Percentiles rank a stretch among this genome's conserved stretches.
Evolutionary conservation across 2,888 invertebrate species (phyloP).

Genomic region (Chelonus formosanus): DNA sequence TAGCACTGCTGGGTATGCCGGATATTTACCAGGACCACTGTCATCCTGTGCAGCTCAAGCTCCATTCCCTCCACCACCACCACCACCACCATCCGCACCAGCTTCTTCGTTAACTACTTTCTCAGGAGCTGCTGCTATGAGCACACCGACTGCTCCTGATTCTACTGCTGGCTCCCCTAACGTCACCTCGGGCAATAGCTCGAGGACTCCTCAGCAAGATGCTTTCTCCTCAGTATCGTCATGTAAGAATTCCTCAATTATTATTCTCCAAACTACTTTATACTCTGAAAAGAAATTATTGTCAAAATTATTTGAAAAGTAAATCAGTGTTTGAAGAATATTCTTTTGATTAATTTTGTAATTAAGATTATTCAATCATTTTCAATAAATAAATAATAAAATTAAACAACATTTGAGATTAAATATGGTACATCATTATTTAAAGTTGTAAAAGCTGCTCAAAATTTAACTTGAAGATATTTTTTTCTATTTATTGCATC

Average conservation of each 20-base stretch:
- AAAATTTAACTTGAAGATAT: too few species aligned
- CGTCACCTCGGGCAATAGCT: slow-evolving; percentile 52
- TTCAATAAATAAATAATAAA: too few species aligned
- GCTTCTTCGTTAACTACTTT: slow-evolving; percentile 55
- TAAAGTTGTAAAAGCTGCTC: too few species aligned
- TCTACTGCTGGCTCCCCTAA: slow-evolving; percentile 59
- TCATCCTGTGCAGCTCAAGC: slow-evolving; percentile 78
- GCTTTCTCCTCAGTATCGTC: slow-evolving; percentile 61
- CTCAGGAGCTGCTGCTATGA: slow-evolving; percentile 57
- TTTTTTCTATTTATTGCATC: too few species aligned
- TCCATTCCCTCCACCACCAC: slow-evolving; percentile 62
- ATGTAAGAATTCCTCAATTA: slow-evolving; percentile 47
- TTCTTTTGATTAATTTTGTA: too few species aligned
- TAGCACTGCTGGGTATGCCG: slow-evolving; percentile 85
- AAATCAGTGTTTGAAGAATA: too few species aligned
- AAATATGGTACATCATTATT: too few species aligned
- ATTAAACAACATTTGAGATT: too few species aligned
- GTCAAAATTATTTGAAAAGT: too few species aligned
- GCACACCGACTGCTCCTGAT: slow-evolving; percentile 58
- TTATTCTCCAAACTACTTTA: background rate
- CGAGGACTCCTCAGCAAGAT: slow-evolving; percentile 58
- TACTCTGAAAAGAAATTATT: too few species aligned
- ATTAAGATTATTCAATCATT: too few species aligned
- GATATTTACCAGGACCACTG: slow-evolving; percentile 78
- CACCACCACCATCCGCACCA: slow-evolving; percentile 49